Conservation (phyloP, 2,888 invertebrate genomes). For the Ernsta delagoae region DNA sequence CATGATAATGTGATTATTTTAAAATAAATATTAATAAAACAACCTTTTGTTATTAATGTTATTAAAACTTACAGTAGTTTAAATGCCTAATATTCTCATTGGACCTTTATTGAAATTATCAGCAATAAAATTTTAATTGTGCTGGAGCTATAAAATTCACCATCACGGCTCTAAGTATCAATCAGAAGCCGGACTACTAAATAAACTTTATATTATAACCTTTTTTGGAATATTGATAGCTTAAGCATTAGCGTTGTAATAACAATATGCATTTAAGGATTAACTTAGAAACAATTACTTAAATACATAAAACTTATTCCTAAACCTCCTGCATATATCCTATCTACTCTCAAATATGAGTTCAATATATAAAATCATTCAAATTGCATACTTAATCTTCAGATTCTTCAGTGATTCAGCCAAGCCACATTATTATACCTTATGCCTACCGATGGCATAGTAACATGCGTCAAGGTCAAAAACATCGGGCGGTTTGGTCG, state of each 20-base stretch:
- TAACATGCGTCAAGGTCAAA: constrained; percentile 4
- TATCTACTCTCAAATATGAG: background rate
- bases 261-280: too few species aligned
- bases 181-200: constrained; percentile 4
- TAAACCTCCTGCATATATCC: background rate
- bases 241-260: too few species aligned
- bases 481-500: background rate
- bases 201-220: too few species aligned
- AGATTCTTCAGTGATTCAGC: background rate
- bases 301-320: too few species aligned
- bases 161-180: background rate
- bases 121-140: background rate
- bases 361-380: background rate
- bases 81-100: too few species aligned
- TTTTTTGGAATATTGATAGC: too few species aligned
- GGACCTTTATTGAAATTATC: constrained; percentile 5
- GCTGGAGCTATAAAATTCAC: background rate
- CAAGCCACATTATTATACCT: background rate
- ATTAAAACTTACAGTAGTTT: too few species aligned
- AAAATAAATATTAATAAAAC: background rate
- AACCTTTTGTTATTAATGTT: too few species aligned
- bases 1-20: background rate
- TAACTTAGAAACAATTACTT: too few species aligned
- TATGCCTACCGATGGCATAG: background rate
- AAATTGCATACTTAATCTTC: background rate